A percentile compares a stretch with the other conserved stretches of the same genome.
Conservation (phyloP, 2,113 vertebrate species). For the Fulica atra region DNA sequence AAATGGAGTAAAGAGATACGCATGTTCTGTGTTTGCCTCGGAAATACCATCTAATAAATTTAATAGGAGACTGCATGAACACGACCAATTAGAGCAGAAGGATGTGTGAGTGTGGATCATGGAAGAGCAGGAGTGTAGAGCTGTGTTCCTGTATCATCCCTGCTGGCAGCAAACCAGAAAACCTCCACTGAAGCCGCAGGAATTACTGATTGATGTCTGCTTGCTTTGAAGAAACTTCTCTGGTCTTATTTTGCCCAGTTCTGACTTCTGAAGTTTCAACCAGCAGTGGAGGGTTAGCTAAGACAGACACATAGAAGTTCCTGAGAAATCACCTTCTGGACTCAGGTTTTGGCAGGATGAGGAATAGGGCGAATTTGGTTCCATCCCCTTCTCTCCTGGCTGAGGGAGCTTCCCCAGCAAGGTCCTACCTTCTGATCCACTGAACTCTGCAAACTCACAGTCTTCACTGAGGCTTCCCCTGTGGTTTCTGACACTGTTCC, state of each 20-base stretch:
- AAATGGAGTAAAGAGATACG: neutral
- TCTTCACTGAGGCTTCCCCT: neutral
- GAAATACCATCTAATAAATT: neutral
- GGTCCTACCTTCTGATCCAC: neutral
- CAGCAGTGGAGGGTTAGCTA: neutral
- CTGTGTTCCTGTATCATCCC: fast-evolving
- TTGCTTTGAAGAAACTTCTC: neutral
- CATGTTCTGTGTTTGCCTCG: neutral
- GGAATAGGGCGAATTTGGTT: neutral
- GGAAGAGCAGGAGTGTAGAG: neutral
- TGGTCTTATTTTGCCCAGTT: neutral
- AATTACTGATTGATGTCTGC: neutral
- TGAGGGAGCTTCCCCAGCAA: neutral
- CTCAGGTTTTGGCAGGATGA: neutral
- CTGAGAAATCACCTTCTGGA: neutral
- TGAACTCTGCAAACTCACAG: neutral
- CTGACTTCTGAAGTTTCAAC: neutral
- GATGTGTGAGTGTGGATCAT: neutral
- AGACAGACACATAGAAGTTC: neutral
- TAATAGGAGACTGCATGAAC: neutral
- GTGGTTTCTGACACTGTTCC: neutral
- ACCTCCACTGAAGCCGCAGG: neutral
- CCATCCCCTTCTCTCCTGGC: fast-evolving
- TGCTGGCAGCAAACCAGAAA: neutral
- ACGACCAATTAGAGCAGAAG: neutral